Percentiles rank a stretch among this genome's conserved stretches.
phyloP scores from a whole-genome alignment of 1,140 invertebrate genomes.

The Sycophaga agraensis region DNA sequence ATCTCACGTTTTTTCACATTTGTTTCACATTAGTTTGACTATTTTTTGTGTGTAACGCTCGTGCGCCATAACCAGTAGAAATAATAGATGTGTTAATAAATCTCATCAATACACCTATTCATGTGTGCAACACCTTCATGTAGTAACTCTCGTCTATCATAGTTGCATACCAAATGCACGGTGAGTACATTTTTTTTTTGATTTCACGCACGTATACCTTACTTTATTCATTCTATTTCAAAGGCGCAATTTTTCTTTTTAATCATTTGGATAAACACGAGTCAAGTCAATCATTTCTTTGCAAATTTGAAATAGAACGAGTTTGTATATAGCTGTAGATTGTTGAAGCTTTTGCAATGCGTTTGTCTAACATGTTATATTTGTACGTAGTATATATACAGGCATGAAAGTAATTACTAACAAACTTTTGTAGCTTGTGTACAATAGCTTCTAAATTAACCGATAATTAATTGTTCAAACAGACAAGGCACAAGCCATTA shows the following conservation, averaged over 20 bases:
- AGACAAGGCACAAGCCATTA: too few species aligned
- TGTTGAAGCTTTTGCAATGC: constrained; percentile 28
- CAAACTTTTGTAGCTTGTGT: too few species aligned
- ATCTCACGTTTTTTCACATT: constrained; percentile 14
- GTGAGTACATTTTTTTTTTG: constrained; percentile 54
- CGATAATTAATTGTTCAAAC: too few species aligned
- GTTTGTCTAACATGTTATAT: too few species aligned
- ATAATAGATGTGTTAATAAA: constrained; percentile 35
- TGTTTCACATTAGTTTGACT: constrained; percentile 21
- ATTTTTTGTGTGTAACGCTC: constrained; percentile 15
- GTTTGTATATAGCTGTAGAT: constrained; percentile 23
- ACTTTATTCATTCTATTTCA: constrained; percentile 9
- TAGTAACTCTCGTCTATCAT: constrained; percentile 45
- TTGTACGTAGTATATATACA: too few species aligned
- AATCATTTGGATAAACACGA: too few species aligned
- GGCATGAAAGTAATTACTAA: constrained; percentile 13
- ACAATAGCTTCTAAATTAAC: too few species aligned
- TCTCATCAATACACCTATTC: constrained; percentile 36
- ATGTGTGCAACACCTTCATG: constrained; percentile 40
- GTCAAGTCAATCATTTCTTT: too few species aligned
- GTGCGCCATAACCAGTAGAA: constrained; percentile 1
- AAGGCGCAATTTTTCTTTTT: too few species aligned
- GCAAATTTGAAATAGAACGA: constrained; percentile 1
- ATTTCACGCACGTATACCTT: constrained; percentile 28
- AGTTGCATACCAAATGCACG: constrained; percentile 40